phyloP scores from a whole-genome alignment of 2,797 vertebrate species.

The Tokudaia muenninki region DNA sequence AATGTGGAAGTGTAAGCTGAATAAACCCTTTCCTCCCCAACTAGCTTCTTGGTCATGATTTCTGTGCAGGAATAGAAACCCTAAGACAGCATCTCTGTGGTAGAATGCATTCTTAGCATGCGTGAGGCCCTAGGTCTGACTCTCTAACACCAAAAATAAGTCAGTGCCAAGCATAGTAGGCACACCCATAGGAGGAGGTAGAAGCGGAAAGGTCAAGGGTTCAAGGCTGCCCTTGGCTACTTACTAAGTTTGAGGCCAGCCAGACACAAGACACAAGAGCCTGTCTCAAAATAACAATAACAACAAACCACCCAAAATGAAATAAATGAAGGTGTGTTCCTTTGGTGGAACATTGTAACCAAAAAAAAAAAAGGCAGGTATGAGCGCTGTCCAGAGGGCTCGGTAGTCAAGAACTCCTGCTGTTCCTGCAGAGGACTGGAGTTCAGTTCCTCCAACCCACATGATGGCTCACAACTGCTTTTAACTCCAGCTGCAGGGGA shows the following conservation, averaged over 20 bases:
- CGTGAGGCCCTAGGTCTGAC: neutral
- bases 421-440: too few species aligned
- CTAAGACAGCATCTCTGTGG: neutral
- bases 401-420: too few species aligned
- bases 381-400: too few species aligned
- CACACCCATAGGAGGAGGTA: neutral
- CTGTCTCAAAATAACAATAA: neutral
- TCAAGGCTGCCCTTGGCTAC: neutral
- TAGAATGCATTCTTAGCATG: neutral
- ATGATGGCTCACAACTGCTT: neutral
- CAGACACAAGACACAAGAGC: neutral
- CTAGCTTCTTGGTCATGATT: too few species aligned
- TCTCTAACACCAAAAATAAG: neutral
- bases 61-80: too few species aligned
- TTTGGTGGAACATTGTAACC: neutral
- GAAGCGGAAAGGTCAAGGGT: neutral
- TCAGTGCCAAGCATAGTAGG: neutral
- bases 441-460: neutral
- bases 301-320: neutral
- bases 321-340: neutral
- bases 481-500: neutral
- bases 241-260: neutral
- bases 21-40: too few species aligned
- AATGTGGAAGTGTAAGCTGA: too few species aligned
- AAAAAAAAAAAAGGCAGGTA: neutral